These are phyloP conservation scores for Sylvia borin DNA, from an alignment of 2,797 vertebrate species.

Conservation along the genomic window DNA sequence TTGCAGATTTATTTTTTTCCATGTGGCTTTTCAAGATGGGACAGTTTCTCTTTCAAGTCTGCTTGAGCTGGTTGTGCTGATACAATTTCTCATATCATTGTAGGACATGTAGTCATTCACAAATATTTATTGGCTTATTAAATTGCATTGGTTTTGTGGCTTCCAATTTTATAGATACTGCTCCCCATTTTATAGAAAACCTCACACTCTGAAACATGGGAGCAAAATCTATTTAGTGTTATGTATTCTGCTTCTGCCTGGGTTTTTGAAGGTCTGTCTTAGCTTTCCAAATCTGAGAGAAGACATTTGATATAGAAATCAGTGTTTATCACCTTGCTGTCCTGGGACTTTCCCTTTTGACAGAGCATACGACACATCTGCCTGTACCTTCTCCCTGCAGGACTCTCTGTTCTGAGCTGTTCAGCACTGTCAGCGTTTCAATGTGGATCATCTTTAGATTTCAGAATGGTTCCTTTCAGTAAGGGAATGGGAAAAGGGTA, in stretches of 20 bases:
- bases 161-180: conserved; percentile 5
- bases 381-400: background rate
- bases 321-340: background rate
- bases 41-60: background rate
- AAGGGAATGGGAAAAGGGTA: background rate
- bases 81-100: background rate
- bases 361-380: background rate
- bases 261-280: background rate
- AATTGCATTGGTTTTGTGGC: background rate
- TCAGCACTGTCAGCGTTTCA: background rate
- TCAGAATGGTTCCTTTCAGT: background rate
- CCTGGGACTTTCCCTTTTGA: background rate
- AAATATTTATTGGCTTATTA: conserved; percentile 42
- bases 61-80: background rate
- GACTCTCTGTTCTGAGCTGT: background rate
- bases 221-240: background rate
- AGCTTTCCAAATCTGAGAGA: background rate
- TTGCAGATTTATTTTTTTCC: background rate
- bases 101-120: background rate
- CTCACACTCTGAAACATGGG: background rate
- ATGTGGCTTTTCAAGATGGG: background rate
- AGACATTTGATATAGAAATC: background rate
- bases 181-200: background rate
- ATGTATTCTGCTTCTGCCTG: background rate
- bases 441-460: background rate